Base-by-base conservation (phyloP, 2,888 invertebrate genomes). In the Fissipunctia ypsillon region DNA sequence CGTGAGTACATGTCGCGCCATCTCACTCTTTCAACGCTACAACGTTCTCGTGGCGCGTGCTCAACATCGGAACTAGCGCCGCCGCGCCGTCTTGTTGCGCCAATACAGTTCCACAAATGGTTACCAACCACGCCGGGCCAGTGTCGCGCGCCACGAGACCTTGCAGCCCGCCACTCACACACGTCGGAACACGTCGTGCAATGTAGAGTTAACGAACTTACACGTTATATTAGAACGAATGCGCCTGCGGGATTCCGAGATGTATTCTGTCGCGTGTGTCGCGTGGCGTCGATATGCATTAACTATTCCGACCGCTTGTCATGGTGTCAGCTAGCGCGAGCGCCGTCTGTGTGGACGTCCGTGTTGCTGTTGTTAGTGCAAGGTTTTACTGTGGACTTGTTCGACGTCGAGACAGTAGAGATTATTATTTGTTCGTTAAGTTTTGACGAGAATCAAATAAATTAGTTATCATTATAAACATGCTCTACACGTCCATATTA, bases 1-100 rank as follows among this genome's bases (percentile, higher is more conserved):
- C 82, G 93, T 94, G 91, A 92, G 94, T 92, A 75, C 68, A 28
- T 28, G 52, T 3, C 60, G 45, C 59, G 60, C 1, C 71, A 31
- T 65, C n/a, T 48, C 76, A 48, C 45, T 19, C 43, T 22, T 22
- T 35, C 25, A 31, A 16, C 48, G 50, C 50, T 64, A 64, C 64
- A 31, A 50, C 16, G 31, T 31, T 31, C 48, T 64, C 31, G 16
- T n/a, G n/a, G 50, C n/a, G 45, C 22, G 63, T 63, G 9, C 0
- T n/a, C 16, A 31, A n/a, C 9, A n/a, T 31, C 3, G 19, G 19
- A 28, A 28, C 7, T 7, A 28, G 28, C 12, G 19, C 25, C 10
- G n/a, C n/a, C n/a, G n/a, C n/a, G 28, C 25, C 12, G 14, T 63
- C 19, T 50, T 48, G 31, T 16, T 31, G 1, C 14, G 63, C 14